Conservation (phyloP, 2,113 vertebrate genomes). For the Polypterus bichir region DNA sequence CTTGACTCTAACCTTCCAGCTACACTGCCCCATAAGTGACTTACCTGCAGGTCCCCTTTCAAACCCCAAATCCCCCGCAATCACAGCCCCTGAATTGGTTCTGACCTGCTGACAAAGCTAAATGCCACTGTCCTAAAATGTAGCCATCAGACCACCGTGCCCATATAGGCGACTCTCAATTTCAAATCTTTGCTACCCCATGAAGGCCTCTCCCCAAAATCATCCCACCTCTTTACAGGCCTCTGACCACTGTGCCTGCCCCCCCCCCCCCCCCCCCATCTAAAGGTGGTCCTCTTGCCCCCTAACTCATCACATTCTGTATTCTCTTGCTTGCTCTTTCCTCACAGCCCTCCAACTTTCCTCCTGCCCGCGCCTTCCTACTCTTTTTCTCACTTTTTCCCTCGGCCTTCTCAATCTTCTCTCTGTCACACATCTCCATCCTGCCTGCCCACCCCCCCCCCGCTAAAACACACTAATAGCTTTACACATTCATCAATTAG, state of each 20-base stretch:
- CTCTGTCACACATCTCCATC: slow-evolving; percentile 12
- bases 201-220: background rate
- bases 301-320: slow-evolving; percentile 11
- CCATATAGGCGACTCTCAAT: too few relatives aligned
- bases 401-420: slow-evolving; percentile 7
- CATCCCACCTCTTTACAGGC: background rate
- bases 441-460: slow-evolving; percentile 26
- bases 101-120: too few relatives aligned
- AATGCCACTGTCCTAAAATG: too few relatives aligned
- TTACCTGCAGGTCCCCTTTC: too few relatives aligned
- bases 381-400: slow-evolving; percentile 9
- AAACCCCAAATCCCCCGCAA: too few relatives aligned
- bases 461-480: slow-evolving; percentile 23
- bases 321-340: slow-evolving; percentile 11
- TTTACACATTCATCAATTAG: too few relatives aligned
- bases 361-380: slow-evolving; percentile 11
- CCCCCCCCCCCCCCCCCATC: slow-evolving; percentile 1
- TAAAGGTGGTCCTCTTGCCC: slow-evolving; percentile 17
- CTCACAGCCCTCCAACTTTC: slow-evolving; percentile 9
- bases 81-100: too few relatives aligned
- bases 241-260: background rate
- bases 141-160: too few relatives aligned
- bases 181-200: too few relatives aligned
- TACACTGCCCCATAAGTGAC: too few relatives aligned
- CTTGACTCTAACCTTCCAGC: too few relatives aligned